A percentile compares a stretch with the other conserved stretches of the same genome.
Evolutionary conservation across 2,797 vertebrate genomes (phyloP).

Genomic region (Coracias cyanogaster): DNA sequence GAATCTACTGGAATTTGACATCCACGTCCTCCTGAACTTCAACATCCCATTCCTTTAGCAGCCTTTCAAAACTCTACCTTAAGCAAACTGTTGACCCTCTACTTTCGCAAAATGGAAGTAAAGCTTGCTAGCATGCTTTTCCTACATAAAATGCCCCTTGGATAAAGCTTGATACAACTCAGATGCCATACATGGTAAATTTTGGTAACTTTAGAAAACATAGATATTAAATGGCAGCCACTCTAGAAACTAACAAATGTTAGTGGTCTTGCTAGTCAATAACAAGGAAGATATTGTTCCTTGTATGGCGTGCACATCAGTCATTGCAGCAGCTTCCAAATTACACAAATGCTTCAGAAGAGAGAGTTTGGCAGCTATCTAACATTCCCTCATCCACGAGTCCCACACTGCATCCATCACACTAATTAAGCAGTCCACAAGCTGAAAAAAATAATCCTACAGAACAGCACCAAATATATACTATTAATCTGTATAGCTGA

Average conservation of each 20-base stretch:
- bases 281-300: neutral
- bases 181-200: neutral
- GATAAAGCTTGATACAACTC: neutral
- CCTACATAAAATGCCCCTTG: neutral
- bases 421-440: neutral
- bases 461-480: neutral
- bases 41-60: neutral
- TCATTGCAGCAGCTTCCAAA: neutral
- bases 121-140: neutral
- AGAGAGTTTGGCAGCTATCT: neutral
- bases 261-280: neutral
- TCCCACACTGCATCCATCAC: neutral
- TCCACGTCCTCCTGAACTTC: neutral
- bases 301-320: neutral
- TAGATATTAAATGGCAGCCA: neutral
- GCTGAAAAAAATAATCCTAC: neutral
- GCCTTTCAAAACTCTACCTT: neutral
- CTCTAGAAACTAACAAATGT: neutral
- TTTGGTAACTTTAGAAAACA: neutral
- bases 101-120: neutral
- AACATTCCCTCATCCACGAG: accelerated
- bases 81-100: neutral
- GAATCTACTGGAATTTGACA: neutral
- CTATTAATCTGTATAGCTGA: neutral
- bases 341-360: neutral